Conservation (phyloP, 2,797 vertebrate species). For the Aquila chrysaetos region DNA sequence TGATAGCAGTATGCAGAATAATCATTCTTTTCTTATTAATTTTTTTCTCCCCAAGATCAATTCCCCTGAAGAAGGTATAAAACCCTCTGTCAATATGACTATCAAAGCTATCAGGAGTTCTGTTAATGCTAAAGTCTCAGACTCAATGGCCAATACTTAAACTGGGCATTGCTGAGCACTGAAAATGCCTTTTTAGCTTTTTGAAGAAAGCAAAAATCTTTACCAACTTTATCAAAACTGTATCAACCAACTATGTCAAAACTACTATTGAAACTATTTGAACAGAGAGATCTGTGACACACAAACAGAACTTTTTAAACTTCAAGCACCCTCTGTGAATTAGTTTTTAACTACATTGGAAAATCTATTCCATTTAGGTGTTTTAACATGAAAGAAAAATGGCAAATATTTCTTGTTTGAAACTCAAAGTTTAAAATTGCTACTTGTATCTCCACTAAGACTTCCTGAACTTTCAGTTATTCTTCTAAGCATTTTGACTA, state of each 20-base stretch:
- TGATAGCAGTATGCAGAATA: not conserved
- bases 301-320: not conserved
- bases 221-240: not conserved
- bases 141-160: not conserved
- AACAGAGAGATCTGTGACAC: not conserved
- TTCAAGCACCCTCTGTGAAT: not conserved
- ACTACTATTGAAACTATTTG: not conserved
- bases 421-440: not conserved
- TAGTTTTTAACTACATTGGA: not conserved
- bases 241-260: not conserved
- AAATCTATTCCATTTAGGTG: not conserved
- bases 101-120: not conserved
- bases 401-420: not conserved
- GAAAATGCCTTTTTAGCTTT: not conserved
- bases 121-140: not conserved
- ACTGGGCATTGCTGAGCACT: not conserved
- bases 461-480: not conserved
- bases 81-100: rapidly evolving
- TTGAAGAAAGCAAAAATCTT: not conserved
- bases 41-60: not conserved
- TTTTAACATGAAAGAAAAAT: not conserved
- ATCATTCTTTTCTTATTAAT: not conserved
- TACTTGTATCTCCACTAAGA: not conserved
- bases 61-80: not conserved
- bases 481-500: not conserved